These are phyloP conservation scores for Bambusicola thoracicus DNA, from an alignment of 2,113 vertebrate genomes.

Conservation along the genomic window DNA sequence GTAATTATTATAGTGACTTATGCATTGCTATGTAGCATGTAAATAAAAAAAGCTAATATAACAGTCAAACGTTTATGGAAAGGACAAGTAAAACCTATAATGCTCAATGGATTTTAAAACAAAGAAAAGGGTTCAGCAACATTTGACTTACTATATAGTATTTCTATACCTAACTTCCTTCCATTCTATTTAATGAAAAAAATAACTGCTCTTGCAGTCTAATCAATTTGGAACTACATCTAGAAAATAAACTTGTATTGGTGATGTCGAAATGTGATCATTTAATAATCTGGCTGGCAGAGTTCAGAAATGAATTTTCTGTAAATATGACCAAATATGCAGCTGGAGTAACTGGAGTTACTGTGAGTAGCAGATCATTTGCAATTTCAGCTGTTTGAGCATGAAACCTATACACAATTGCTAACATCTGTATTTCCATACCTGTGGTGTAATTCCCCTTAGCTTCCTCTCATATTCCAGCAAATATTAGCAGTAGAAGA, in stretches of 20 bases:
- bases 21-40: too few species aligned
- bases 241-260: background rate
- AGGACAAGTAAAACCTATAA: background rate
- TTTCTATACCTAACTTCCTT: conserved; percentile 4
- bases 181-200: conserved; percentile 2
- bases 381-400: background rate
- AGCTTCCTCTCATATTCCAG: background rate
- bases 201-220: background rate
- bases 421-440: background rate
- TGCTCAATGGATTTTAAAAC: background rate
- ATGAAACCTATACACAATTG: background rate
- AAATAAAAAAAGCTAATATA: too few species aligned
- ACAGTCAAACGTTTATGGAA: background rate
- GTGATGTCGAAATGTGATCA: background rate
- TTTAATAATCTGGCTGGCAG: conserved; percentile 9
- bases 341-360: background rate
- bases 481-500: background rate
- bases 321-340: background rate
- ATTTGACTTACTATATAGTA: background rate
- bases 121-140: background rate
- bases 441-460: background rate
- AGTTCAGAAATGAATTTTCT: background rate
- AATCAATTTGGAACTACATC: conserved; percentile 14
- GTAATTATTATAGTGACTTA: background rate
- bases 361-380: background rate